phyloP scores from a whole-genome alignment of 2,888 invertebrate species.

The Calephelis perditalis region DNA sequence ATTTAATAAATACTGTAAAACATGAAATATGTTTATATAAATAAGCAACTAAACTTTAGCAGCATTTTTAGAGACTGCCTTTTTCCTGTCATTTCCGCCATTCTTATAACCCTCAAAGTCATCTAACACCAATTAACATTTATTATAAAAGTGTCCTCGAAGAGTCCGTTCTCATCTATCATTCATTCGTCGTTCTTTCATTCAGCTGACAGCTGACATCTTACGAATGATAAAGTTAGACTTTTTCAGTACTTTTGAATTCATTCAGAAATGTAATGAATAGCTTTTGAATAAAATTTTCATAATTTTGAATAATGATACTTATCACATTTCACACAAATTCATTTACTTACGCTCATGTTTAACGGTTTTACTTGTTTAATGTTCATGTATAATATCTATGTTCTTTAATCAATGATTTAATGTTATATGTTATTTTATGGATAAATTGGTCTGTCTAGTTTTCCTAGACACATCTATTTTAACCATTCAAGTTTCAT shows the following conservation, averaged over 20 bases:
- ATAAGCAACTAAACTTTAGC: no score
- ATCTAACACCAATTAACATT: slow-evolving; percentile 11
- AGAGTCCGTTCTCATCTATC: slow-evolving; percentile 9
- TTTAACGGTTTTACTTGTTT: no score
- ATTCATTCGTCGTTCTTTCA: slow-evolving; percentile 8
- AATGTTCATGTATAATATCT: no score
- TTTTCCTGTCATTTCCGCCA: not conserved
- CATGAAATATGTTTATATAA: no score
- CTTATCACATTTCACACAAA: no score
- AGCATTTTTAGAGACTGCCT: not conserved
- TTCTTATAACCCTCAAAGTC: not conserved
- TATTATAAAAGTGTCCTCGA: slow-evolving; percentile 7
- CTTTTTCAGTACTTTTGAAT: slow-evolving; percentile 7
- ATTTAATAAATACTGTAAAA: no score
- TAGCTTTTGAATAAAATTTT: slow-evolving; percentile 5
- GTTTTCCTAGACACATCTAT: no score
- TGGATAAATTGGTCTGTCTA: no score
- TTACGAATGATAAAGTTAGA: slow-evolving; percentile 10
- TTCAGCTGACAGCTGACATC: slow-evolving; percentile 11
- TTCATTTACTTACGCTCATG: no score
- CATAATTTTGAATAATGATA: not conserved
- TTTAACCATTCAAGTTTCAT: no score
- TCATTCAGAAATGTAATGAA: slow-evolving; percentile 3
- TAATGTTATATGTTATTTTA: no score
- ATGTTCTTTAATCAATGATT: no score